Evolutionary conservation across 2,113 vertebrate species (phyloP).

Genomic region (Chamaetylas fuelleborni): DNA sequence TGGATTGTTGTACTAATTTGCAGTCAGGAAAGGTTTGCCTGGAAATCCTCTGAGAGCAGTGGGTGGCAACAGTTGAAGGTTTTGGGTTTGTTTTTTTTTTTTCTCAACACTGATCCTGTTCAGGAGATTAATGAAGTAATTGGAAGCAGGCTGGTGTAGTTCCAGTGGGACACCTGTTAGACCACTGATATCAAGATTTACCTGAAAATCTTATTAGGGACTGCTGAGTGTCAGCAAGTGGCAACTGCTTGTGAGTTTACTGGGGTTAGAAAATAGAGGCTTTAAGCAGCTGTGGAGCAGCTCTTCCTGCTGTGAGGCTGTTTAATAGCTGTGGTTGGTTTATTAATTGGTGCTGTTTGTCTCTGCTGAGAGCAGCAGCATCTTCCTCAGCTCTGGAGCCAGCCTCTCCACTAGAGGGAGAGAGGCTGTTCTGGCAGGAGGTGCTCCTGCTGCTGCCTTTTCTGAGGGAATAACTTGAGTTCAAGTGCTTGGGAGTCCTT

Average conservation of each 20-base stretch:
- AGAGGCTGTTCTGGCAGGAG: neutral
- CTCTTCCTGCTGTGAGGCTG: neutral
- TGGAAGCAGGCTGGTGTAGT: neutral
- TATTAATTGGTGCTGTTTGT: neutral
- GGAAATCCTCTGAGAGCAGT: neutral
- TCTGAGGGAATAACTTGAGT: neutral
- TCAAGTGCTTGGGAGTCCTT: neutral
- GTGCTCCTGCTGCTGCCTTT: neutral
- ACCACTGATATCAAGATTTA: neutral
- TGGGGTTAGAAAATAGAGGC: neutral
- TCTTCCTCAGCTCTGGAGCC: neutral
- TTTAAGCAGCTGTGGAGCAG: neutral
- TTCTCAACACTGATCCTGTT: neutral
- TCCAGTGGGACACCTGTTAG: neutral
- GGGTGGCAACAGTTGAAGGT: neutral
- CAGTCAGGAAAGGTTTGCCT: constrained; percentile 17
- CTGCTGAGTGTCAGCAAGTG: neutral
- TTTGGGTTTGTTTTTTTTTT: neutral
- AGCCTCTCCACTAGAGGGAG: constrained; percentile 19
- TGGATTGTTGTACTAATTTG: constrained; percentile 7
- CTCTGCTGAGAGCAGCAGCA: neutral
- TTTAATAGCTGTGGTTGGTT: neutral
- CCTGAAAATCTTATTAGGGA: neutral
- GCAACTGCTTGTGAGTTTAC: neutral
- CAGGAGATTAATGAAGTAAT: neutral